A percentile compares a stretch with the other conserved stretches of the same genome.
Conservation (phyloP, 2,888 invertebrate species). For the Monochamus alternatus region DNA sequence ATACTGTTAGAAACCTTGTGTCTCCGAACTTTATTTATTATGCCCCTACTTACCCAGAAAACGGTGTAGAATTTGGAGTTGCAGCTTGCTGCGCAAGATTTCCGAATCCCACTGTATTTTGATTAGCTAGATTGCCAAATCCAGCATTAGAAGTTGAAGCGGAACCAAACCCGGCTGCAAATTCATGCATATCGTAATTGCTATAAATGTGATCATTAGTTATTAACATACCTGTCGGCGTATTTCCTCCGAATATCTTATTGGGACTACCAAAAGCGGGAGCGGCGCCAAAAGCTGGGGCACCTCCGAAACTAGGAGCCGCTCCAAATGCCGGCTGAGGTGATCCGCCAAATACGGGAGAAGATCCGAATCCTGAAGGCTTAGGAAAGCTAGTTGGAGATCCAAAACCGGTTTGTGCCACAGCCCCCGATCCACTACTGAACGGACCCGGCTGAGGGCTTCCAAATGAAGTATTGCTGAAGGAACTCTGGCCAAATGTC, state of each 20-base stretch:
- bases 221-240: slow-evolving; percentile 46
- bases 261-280: slow-evolving; percentile 69
- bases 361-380: slow-evolving; percentile 63
- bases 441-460: slow-evolving; percentile 64
- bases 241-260: slow-evolving; percentile 67
- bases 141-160: slow-evolving; percentile 65
- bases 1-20: too few relatives aligned
- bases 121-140: slow-evolving; percentile 78
- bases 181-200: not conserved
- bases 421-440: slow-evolving; percentile 63
- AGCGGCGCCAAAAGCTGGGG: slow-evolving; percentile 64
- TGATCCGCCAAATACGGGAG: slow-evolving; percentile 67
- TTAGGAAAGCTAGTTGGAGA: slow-evolving; percentile 63
- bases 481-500: slow-evolving; percentile 60
- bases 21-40: too few relatives aligned
- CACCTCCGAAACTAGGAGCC: slow-evolving; percentile 71
- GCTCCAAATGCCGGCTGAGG: slow-evolving; percentile 69
- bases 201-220: not conserved
- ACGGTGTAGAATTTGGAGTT: slow-evolving; percentile 63
- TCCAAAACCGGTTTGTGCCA: slow-evolving; percentile 70
- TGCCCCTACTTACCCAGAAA: slow-evolving; percentile 64
- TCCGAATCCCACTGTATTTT: slow-evolving; percentile 78
- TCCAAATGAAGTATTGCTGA: slow-evolving; percentile 57
- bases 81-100: slow-evolving; percentile 76
- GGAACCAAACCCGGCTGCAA: slow-evolving; percentile 70